These are phyloP conservation scores for Liolophura sinensis DNA, from an alignment of 1,140 invertebrate genomes.

Conservation along the genomic window DNA sequence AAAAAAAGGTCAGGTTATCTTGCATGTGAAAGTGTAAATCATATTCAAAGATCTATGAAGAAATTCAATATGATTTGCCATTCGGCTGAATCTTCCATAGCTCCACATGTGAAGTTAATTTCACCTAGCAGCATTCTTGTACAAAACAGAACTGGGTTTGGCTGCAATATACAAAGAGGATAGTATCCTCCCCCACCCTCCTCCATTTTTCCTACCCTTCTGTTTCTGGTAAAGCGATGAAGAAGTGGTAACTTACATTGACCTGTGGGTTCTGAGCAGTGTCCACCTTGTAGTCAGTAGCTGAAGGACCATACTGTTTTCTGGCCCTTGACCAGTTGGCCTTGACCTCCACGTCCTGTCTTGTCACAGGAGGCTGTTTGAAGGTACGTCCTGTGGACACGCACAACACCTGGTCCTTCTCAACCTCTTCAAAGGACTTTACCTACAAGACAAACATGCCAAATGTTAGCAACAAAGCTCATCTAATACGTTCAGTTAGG, in stretches of 20 bases:
- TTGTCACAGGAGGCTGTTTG: conserved; percentile 24
- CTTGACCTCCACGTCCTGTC: conserved; percentile 47
- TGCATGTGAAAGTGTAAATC: background rate
- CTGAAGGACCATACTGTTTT: conserved; percentile 47
- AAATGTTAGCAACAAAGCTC: background rate
- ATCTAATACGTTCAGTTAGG: no score
- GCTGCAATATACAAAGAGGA: background rate
- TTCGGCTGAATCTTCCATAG: no score
- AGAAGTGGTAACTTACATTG: conserved; percentile 35
- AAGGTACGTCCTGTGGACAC: conserved; percentile 48
- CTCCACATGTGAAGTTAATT: no score
- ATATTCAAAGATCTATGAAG: no score
- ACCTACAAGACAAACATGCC: conserved; percentile 32
- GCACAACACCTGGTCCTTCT: conserved; percentile 48
- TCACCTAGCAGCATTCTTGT: no score
- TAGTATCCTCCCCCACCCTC: no score
- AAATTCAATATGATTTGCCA: no score
- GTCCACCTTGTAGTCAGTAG: conserved; percentile 47
- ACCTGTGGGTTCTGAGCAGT: conserved; percentile 35
- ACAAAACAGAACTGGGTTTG: background rate
- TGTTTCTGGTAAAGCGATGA: background rate
- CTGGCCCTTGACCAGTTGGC: conserved; percentile 56
- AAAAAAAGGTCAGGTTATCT: conserved; percentile 1
- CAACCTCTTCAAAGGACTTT: conserved; percentile 41
- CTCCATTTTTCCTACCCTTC: background rate